These are phyloP conservation scores for Mythimna ferrago DNA, from an alignment of 2,888 invertebrate species.

Conservation along the genomic window DNA sequence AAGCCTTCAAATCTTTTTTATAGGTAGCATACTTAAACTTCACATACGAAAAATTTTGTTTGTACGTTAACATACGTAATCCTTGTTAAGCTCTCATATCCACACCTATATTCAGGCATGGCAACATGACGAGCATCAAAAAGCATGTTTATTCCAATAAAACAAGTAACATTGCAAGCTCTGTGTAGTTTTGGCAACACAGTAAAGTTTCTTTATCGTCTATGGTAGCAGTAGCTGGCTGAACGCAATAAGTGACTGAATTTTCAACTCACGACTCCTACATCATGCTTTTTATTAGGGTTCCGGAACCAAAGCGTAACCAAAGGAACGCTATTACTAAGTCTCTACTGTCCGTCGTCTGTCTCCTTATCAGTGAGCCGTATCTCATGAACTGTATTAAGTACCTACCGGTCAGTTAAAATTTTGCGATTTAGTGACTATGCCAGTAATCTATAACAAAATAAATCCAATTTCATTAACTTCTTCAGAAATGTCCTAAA, in stretches of 20 bases:
- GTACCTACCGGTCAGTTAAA: too few species aligned
- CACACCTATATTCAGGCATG: not conserved
- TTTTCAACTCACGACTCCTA: constrained; percentile 38
- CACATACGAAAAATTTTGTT: not conserved
- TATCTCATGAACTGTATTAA: too few species aligned
- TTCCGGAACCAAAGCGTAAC: too few species aligned
- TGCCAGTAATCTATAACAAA: not conserved
- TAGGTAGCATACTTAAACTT: not conserved
- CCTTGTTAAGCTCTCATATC: not conserved
- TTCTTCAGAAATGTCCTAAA: not conserved
- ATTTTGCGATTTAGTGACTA: too few species aligned
- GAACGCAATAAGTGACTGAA: constrained; percentile 46
- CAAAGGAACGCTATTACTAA: too few species aligned
- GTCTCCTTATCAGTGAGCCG: too few species aligned
- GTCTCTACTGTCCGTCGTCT: too few species aligned
- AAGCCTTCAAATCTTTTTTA: not conserved
- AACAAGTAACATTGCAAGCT: constrained; percentile 54
- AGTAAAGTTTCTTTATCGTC: constrained; percentile 55
- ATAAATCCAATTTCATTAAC: not conserved
- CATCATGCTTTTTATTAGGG: constrained; percentile 31
- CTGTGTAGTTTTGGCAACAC: constrained; percentile 53
- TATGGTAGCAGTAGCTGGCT: constrained; percentile 43
- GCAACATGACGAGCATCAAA: constrained; percentile 19
- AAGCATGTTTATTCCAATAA: constrained; percentile 50
- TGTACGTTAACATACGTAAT: not conserved